These are phyloP conservation scores for Oreochromis tanganicae DNA, from an alignment of 2,113 vertebrate genomes.

Conservation along the genomic window DNA sequence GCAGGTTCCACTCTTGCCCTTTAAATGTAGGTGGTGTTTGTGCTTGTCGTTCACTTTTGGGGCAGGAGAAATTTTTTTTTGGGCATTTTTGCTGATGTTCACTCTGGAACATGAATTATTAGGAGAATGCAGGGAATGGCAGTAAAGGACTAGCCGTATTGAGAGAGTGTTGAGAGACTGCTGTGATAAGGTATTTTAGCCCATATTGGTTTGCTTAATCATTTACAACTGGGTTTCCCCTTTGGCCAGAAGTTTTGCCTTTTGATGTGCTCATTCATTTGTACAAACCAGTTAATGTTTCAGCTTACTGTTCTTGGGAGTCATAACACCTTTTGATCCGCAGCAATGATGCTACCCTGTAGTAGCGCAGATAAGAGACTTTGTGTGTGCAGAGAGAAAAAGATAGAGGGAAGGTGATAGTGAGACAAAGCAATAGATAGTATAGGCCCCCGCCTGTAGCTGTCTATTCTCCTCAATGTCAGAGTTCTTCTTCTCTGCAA, in stretches of 20 bases:
- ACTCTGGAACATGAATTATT: background rate
- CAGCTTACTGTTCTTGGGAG: background rate
- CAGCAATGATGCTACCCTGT: background rate
- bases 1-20: background rate
- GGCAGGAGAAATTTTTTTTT: background rate
- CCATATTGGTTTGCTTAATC: background rate
- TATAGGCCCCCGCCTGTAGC: background rate
- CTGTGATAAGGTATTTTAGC: background rate
- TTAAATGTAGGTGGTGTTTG: background rate
- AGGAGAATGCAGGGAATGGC: background rate
- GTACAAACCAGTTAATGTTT: background rate
- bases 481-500: constrained; percentile 25
- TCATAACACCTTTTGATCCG: background rate
- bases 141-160: background rate
- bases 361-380: background rate
- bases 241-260: background rate
- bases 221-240: background rate
- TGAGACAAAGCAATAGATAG: constrained; percentile 23
- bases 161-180: background rate
- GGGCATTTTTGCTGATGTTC: background rate
- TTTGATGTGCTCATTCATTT: background rate
- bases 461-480: constrained; percentile 42
- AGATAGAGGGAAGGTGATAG: constrained; percentile 1
- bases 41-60: background rate
- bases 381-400: background rate